Evolutionary conservation across 1,140 invertebrate genomes (phyloP), one percentile per base, ranked within the genome.

Genomic region (Sinonovacula constricta): DNA sequence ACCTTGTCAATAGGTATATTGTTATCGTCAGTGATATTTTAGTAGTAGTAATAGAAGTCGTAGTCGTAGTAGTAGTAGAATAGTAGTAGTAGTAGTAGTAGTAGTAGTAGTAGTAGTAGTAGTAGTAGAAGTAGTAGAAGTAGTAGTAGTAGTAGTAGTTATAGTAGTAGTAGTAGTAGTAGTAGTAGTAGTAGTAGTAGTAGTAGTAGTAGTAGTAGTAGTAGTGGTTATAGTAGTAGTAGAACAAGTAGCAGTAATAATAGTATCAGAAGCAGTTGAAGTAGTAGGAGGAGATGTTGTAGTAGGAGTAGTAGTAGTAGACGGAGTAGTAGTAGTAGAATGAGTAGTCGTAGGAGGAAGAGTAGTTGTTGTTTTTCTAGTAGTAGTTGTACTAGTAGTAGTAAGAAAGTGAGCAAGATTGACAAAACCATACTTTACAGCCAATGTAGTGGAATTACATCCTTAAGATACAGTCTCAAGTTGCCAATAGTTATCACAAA

Each of bases 31-130:
- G n/a, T n/a, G n/a, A n/a, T n/a, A n/a, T n/a, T n/a, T n/a, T n/a
- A n/a, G n/a, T n/a, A n/a, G n/a, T n/a, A n/a, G n/a, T n/a, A n/a
- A n/a, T n/a, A n/a, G n/a, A n/a, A n/a, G n/a, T n/a, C n/a, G n/a
- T n/a, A n/a, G n/a, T n/a, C n/a, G n/a, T n/a, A n/a, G n/a, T n/a
- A n/a, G n/a, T n/a, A n/a, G n/a, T n/a, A n/a, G n/a, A n/a, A n/a
- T n/a, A n/a, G n/a, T n/a, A n/a, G n/a, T n/a, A n/a, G n/a, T n/a
- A n/a, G n/a, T 66, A 66, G 63, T 45, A 66, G 63, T 14, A 53
- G 66, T 54, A 68, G 66, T 53, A 74, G 57, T 30, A 65, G 53
- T 62, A 72, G 53, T 75, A 75, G 33, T 66, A 75, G 36, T 65
- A 75, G 57, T 75, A 65, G 36, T 66, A 75, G 57, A n/a, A 65